A percentile compares a stretch with the other conserved stretches of the same genome.
These are phyloP conservation scores for Cephalopterus ornatus DNA, from an alignment of 2,113 vertebrate genomes.

Conservation along the genomic window DNA sequence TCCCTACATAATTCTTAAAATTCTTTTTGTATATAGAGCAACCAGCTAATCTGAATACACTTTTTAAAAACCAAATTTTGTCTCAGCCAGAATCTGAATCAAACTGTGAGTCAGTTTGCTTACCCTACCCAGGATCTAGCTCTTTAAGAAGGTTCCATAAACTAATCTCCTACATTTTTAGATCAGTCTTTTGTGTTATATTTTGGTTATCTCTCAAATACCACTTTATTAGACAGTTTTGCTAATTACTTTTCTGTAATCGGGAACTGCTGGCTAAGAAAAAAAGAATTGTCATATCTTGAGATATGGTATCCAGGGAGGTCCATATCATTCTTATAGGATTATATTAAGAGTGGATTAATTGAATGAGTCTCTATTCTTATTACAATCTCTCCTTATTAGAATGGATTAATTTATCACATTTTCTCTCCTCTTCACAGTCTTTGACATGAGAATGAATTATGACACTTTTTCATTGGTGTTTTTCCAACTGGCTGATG, in stretches of 20 bases:
- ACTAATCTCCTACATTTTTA: not conserved
- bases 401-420: slow-evolving; percentile 67
- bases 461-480: not conserved
- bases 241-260: slow-evolving; percentile 70
- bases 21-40: not conserved
- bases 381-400: slow-evolving; percentile 64
- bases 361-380: slow-evolving; percentile 52
- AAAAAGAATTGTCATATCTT: slow-evolving; percentile 49
- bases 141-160: not conserved
- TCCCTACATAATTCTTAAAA: not conserved
- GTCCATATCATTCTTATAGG: slow-evolving; percentile 56
- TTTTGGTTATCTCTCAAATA: slow-evolving; percentile 53
- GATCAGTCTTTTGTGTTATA: not conserved
- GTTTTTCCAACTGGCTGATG: not conserved
- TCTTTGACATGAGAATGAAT: slow-evolving; percentile 61
- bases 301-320: slow-evolving; percentile 37
- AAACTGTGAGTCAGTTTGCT: slow-evolving; percentile 4
- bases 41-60: not conserved
- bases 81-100: not conserved
- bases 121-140: not conserved
- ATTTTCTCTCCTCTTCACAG: slow-evolving; percentile 32
- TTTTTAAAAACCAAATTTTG: not conserved
- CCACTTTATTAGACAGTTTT: slow-evolving; percentile 67
- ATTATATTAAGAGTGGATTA: slow-evolving; percentile 71
- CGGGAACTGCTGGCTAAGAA: slow-evolving; percentile 55